phyloP scores from a whole-genome alignment of 2,888 invertebrate species.

The Stenodera caucasica region DNA sequence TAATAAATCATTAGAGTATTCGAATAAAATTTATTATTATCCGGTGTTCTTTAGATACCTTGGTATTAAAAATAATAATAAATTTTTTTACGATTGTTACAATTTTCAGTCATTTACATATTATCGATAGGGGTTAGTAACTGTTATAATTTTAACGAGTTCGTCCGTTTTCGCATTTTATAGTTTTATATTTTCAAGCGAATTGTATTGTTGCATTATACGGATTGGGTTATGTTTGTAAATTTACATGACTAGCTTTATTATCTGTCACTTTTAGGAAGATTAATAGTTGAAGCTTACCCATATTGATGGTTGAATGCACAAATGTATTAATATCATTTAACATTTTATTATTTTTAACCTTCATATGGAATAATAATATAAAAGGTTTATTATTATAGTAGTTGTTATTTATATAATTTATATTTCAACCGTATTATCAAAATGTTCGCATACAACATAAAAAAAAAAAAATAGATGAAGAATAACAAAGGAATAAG shows the following conservation, averaged over 20 bases:
- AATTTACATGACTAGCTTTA: conserved; percentile 49
- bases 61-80: conserved; percentile 45
- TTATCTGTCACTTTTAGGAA: conserved; percentile 50
- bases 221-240: conserved; percentile 49
- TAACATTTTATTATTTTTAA: conserved; percentile 36
- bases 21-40: conserved; percentile 12
- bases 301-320: conserved; percentile 39
- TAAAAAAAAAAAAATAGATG: not conserved
- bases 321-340: conserved; percentile 42
- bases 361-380: conserved; percentile 16
- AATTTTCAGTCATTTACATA: conserved; percentile 51
- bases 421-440: not conserved
- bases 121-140: conserved; percentile 45
- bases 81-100: conserved; percentile 48
- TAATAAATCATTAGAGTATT: conserved; percentile 15
- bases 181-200: conserved; percentile 46
- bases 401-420: not conserved
- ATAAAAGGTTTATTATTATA: not conserved
- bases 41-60: conserved; percentile 15
- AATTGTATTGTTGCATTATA: conserved; percentile 50
- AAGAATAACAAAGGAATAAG: not conserved
- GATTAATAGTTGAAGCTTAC: conserved; percentile 35
- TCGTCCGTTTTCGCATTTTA: conserved; percentile 49
- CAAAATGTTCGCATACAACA: not conserved
- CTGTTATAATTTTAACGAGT: conserved; percentile 49